Conservation (phyloP, 2,113 vertebrate species). For the Xiphorhynchus elegans region DNA sequence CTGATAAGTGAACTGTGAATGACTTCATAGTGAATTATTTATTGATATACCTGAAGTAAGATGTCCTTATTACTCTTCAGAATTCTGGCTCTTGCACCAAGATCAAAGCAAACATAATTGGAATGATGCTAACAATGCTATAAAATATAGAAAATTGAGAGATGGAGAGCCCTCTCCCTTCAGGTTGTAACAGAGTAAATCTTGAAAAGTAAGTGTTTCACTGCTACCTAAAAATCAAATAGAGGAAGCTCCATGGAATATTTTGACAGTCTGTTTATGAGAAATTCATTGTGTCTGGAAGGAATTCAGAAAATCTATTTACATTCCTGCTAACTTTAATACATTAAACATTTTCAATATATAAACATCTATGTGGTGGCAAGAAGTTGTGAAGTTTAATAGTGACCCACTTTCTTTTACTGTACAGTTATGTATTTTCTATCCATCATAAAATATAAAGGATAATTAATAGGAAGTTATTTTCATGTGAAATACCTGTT, state of each 20-base stretch:
- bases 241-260: neutral
- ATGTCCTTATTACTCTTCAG: neutral
- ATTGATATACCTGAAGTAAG: neutral
- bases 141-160: neutral
- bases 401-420: neutral
- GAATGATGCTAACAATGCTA: constrained; percentile 15
- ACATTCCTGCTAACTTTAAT: neutral
- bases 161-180: neutral
- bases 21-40: constrained; percentile 10
- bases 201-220: neutral
- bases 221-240: constrained; percentile 1
- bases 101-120: constrained; percentile 51
- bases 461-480: neutral
- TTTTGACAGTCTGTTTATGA: constrained; percentile 6
- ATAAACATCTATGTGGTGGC: neutral
- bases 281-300: neutral
- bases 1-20: neutral
- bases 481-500: neutral
- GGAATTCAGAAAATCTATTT: constrained; percentile 7
- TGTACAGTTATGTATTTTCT: neutral
- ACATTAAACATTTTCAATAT: neutral
- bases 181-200: neutral
- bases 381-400: neutral
- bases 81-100: neutral
- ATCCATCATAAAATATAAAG: neutral